Percentiles rank a stretch among this genome's conserved stretches.
phyloP scores from a whole-genome alignment of 2,113 vertebrate species.

The Ctenodactylus gundi region DNA sequence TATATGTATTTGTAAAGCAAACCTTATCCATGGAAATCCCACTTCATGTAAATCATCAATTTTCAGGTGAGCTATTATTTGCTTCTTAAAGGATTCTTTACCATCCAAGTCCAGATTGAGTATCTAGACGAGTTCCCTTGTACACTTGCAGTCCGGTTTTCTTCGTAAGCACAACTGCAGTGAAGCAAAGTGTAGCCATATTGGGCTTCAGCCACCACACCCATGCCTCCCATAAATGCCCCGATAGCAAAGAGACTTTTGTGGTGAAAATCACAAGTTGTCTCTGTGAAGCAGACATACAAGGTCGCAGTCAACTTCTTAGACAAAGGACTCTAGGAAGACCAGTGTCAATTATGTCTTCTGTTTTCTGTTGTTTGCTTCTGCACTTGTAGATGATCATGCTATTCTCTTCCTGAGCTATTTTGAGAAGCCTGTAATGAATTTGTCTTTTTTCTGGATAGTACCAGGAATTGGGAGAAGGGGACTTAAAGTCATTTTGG shows the following conservation, averaged over 20 bases:
- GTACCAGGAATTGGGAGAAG: background rate
- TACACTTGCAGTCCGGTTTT: background rate
- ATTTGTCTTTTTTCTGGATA: background rate
- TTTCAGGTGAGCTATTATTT: background rate
- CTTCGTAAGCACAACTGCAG: accelerated
- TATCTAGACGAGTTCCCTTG: background rate
- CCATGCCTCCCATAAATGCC: too few species aligned
- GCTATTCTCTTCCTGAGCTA: background rate
- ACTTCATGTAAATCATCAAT: background rate
- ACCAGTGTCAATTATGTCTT: background rate
- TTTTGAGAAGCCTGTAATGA: background rate
- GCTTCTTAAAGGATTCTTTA: background rate
- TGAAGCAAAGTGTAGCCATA: background rate
- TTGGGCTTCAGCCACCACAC: background rate
- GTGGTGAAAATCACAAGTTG: background rate
- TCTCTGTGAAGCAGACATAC: background rate
- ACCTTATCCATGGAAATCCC: background rate
- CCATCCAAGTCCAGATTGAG: background rate
- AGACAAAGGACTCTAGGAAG: background rate
- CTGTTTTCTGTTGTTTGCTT: background rate
- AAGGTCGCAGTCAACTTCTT: background rate
- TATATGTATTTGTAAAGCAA: background rate
- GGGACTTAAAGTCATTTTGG: background rate
- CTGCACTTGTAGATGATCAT: background rate
- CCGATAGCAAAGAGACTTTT: background rate